A percentile compares a stretch with the other conserved stretches of the same genome.
phyloP scores from a whole-genome alignment of 2,113 vertebrate genomes.

The Aphyosemion australe region DNA sequence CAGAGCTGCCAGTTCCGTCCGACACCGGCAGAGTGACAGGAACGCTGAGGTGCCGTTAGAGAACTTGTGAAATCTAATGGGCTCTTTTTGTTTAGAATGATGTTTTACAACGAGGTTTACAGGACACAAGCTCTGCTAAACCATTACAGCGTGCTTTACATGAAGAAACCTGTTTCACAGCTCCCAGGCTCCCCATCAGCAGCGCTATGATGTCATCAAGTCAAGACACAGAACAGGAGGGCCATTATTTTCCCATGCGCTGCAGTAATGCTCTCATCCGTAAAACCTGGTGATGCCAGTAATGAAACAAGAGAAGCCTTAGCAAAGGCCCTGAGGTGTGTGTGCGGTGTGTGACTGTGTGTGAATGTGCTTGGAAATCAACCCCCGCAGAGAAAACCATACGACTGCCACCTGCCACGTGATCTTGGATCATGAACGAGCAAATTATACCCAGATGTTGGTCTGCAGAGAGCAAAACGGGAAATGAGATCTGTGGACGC shows the following conservation, averaged over 20 bases:
- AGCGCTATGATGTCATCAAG: conserved; percentile 60
- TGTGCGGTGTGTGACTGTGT: conserved; percentile 6
- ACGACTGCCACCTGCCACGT: conserved; percentile 37
- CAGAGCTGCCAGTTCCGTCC: conserved; percentile 33
- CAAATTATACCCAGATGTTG: conserved; percentile 61
- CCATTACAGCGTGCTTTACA: conserved; percentile 50
- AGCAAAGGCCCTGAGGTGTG: conserved; percentile 41
- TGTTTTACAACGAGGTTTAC: conserved; percentile 29
- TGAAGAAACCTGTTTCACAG: conserved; percentile 42
- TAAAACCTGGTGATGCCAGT: conserved; percentile 52
- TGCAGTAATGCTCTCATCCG: conserved; percentile 58
- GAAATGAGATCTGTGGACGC: conserved; percentile 29
- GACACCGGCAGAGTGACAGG: conserved; percentile 34
- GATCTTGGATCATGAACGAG: conserved; percentile 19
- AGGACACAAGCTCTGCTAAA: conserved; percentile 24
- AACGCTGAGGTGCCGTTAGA: conserved; percentile 25
- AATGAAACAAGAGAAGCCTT: conserved; percentile 61
- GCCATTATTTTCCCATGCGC: conserved; percentile 49
- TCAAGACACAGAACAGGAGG: conserved; percentile 57
- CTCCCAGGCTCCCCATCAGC: conserved; percentile 42
- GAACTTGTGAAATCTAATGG: conserved; percentile 3
- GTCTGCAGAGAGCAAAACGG: conserved; percentile 18
- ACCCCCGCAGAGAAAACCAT: conserved; percentile 21
- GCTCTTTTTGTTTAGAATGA: conserved; percentile 1
- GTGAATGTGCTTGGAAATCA: conserved; percentile 18